phyloP scores from a whole-genome alignment of 2,797 vertebrate genomes.

The Geotrypetes seraphini region DNA sequence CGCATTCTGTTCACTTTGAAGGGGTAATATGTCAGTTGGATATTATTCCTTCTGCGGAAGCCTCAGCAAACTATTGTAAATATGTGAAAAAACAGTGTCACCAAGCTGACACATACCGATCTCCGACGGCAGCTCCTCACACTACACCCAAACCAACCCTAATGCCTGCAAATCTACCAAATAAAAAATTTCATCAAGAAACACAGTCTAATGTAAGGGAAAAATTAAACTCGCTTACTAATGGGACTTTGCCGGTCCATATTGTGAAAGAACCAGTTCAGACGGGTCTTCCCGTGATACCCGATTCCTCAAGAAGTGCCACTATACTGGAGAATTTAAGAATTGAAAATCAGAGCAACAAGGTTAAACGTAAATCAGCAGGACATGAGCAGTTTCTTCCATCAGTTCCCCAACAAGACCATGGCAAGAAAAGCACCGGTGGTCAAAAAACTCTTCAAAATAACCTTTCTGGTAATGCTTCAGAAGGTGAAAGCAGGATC shows the following conservation, averaged over 20 bases:
- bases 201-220: conserved; percentile 4
- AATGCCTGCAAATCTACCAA: neutral
- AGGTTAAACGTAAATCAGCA: conserved; percentile 8
- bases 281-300: neutral
- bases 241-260: neutral
- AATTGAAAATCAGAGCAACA: conserved; percentile 5
- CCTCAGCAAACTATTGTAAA: conserved; percentile 78
- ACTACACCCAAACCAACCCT: neutral
- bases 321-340: conserved; percentile 16
- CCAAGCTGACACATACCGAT: conserved; percentile 73
- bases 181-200: conserved; percentile 17
- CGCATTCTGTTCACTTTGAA: conserved; percentile 70
- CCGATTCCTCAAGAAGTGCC: conserved; percentile 19
- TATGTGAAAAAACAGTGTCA: conserved; percentile 81
- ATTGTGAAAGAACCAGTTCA: conserved; percentile 10
- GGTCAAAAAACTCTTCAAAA: too few relatives aligned
- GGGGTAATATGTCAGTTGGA: conserved; percentile 87
- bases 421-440: conserved; percentile 17
- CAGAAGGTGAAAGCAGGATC: conserved; percentile 32
- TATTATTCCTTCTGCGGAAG: conserved; percentile 78
- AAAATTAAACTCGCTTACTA: conserved; percentile 1
- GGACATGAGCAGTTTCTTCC: conserved; percentile 1
- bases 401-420: conserved; percentile 3
- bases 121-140: conserved; percentile 22
- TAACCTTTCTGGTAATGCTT: conserved; percentile 35